phyloP scores from a whole-genome alignment of 92 coral and sea anemone species.

The Palythoa caribaeorum region DNA sequence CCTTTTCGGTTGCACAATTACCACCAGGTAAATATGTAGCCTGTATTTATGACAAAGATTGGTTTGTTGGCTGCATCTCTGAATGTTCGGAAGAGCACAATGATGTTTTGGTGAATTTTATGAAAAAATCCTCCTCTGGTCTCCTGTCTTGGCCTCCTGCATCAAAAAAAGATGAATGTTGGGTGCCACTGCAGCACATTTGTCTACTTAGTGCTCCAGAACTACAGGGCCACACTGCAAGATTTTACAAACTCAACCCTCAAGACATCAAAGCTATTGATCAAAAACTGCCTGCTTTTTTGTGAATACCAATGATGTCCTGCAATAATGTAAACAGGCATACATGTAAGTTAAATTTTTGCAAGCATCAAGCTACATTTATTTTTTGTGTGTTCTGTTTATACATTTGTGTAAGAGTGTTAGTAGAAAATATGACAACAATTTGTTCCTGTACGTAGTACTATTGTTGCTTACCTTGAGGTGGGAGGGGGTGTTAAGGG shows the following conservation, averaged over 20 bases:
- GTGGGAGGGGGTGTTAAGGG: no score
- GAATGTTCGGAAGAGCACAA: no score
- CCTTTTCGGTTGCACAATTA: no score
- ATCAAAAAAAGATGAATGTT: not conserved
- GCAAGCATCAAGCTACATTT: not conserved
- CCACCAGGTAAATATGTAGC: no score
- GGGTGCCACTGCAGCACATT: no score
- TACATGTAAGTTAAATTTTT: not conserved
- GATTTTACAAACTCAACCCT: not conserved
- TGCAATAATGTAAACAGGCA: not conserved
- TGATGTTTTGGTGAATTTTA: constrained; percentile 2
- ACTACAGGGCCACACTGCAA: no score
- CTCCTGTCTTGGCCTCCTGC: constrained; percentile 30
- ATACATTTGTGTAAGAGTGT: constrained; percentile 1
- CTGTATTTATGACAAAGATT: no score
- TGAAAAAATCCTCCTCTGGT: not conserved
- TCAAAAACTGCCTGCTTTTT: constrained; percentile 28
- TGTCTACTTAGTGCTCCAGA: no score
- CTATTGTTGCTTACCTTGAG: no score
- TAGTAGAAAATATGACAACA: not conserved
- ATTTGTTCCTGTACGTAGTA: not conserved
- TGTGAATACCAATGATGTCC: constrained; percentile 5
- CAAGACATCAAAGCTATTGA: constrained; percentile 25
- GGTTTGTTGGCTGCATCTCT: no score
- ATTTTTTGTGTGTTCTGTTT: not conserved